phyloP scores from a whole-genome alignment of 2,888 invertebrate species.

The Rhyacophila evoluta region DNA sequence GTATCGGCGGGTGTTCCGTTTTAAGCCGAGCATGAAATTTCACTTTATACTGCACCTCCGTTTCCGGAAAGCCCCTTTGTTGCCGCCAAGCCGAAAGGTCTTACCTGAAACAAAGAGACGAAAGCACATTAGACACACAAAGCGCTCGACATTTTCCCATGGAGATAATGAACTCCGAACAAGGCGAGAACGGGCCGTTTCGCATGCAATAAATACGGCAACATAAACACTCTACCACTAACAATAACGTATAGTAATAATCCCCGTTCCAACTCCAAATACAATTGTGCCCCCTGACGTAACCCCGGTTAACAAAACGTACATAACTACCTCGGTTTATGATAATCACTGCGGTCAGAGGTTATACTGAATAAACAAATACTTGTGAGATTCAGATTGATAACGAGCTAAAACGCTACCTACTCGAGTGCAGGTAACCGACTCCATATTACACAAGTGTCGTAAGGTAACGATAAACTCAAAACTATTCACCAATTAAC shows the following conservation, averaged over 20 bases:
- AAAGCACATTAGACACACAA: slow-evolving; percentile 41
- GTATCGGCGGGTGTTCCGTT: background rate
- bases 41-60: background rate
- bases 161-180: slow-evolving; percentile 40
- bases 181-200: slow-evolving; percentile 18
- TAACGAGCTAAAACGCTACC: background rate
- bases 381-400: background rate
- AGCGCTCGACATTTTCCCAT: slow-evolving; percentile 38
- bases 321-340: background rate
- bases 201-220: background rate
- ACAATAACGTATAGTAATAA: background rate
- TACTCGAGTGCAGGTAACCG: too few species aligned
- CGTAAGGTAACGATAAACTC: too few species aligned
- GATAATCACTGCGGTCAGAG: background rate
- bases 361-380: background rate
- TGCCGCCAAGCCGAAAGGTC: slow-evolving; percentile 30
- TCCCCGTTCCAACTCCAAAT: background rate
- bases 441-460: too few species aligned
- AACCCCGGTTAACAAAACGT: background rate
- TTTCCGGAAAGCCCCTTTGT: slow-evolving; percentile 35
- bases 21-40: slow-evolving; percentile 18
- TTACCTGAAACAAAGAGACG: slow-evolving; percentile 50
- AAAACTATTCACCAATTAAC: too few species aligned
- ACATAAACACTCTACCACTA: background rate
- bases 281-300: slow-evolving; percentile 10